A percentile compares a stretch with the other conserved stretches of the same genome.
Evolutionary conservation across 2,113 vertebrate species (phyloP).

Genomic region (Bos indicus): DNA sequence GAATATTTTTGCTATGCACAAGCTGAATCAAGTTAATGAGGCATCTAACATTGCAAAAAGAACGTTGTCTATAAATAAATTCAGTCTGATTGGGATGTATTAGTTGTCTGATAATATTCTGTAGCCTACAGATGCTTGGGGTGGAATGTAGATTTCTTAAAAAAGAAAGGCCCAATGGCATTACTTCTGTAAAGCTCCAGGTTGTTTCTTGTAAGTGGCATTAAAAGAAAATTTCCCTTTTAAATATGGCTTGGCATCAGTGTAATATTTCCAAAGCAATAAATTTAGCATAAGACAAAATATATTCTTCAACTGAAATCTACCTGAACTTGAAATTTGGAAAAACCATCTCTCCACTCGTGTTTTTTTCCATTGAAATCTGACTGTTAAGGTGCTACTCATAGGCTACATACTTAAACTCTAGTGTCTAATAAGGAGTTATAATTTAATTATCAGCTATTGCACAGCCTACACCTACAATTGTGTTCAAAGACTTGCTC

Average conservation of each 20-base stretch:
- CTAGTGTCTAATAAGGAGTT: not conserved
- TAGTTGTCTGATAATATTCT: conserved; percentile 88
- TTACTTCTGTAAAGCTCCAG: conserved; percentile 76
- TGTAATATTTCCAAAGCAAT: conserved; percentile 38
- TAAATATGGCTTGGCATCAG: conserved; percentile 41
- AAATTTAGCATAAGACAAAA: conserved; percentile 35
- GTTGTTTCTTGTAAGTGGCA: conserved; percentile 73
- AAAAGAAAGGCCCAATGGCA: conserved; percentile 79
- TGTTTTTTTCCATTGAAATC: not conserved
- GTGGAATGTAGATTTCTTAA: conserved; percentile 82
- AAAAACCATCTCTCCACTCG: not conserved
- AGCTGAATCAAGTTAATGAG: conserved; percentile 90
- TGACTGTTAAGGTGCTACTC: not conserved
- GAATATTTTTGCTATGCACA: conserved; percentile 88
- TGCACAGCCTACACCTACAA: not conserved
- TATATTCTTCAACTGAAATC: conserved; percentile 17
- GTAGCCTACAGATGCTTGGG: conserved; percentile 88
- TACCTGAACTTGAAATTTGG: not conserved
- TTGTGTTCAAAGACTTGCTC: not conserved
- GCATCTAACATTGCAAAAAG: conserved; percentile 87
- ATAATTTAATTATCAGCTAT: not conserved
- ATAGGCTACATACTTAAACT: not conserved
- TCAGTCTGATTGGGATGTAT: conserved; percentile 88
- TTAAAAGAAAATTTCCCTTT: conserved; percentile 77
- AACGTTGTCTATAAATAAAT: conserved; percentile 89